These are phyloP conservation scores for Neuroterus valhalla DNA, from an alignment of 1,140 invertebrate species.

Conservation along the genomic window DNA sequence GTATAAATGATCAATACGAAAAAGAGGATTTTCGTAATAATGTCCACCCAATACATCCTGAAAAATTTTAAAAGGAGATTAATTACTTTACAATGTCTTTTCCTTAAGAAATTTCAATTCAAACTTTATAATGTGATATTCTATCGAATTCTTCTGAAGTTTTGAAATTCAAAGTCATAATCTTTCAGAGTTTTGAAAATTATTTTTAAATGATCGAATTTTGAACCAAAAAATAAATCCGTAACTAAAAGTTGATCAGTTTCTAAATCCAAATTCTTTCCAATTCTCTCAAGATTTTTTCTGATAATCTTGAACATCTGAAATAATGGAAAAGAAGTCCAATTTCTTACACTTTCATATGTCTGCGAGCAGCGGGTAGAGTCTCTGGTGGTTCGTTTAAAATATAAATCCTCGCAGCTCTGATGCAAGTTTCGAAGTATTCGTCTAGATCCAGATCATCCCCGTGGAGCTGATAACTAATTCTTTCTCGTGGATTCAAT, in stretches of 20 bases:
- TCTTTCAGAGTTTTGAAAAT: too few species aligned
- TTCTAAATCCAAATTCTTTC: too few species aligned
- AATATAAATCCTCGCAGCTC: constrained; percentile 84
- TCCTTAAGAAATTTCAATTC: too few species aligned
- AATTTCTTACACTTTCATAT: constrained; percentile 83
- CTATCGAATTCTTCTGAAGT: too few species aligned
- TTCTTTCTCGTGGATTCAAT: constrained; percentile 80
- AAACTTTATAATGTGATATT: too few species aligned
- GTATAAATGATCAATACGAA: constrained; percentile 69
- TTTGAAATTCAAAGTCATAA: too few species aligned
- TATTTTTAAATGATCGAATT: too few species aligned
- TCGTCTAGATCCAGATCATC: constrained; percentile 82
- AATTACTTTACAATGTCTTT: too few species aligned
- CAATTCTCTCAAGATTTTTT: too few species aligned
- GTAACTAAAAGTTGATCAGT: too few species aligned
- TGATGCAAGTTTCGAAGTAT: constrained; percentile 85
- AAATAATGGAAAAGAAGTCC: constrained; percentile 16
- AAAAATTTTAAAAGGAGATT: constrained; percentile 54
- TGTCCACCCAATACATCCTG: constrained; percentile 80
- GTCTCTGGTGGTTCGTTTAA: constrained; percentile 90
- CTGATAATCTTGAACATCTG: too few species aligned
- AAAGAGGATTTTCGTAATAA: constrained; percentile 73
- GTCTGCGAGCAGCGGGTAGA: constrained; percentile 85
- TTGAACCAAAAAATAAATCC: too few species aligned
- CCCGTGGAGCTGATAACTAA: constrained; percentile 82